Evolutionary conservation across 2,888 invertebrate genomes (phyloP), one percentile per base, ranked within the genome.

Genomic region (Sarcophaga subvicina): DNA sequence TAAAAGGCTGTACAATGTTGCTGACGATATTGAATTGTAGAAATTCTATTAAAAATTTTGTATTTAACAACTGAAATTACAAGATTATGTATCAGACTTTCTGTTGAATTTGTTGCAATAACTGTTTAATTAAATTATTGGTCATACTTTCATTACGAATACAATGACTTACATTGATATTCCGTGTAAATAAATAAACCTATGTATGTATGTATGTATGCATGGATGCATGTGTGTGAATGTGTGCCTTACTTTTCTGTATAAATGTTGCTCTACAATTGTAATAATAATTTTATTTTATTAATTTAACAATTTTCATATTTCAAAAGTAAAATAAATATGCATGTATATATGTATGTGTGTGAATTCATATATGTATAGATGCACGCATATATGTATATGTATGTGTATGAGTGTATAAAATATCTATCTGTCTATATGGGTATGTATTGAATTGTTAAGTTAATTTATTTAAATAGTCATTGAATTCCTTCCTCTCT

Each of bases 381-480:
- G 3, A 14, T 54, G 3, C 2, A 54, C 14, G 5, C 2, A 1
- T 49, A 14, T 14, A 4, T 49, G 2, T 49, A 4, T 14, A 2
- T 49, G 14, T 49, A 14, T 49, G 49, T 12, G 2, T 54, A 4
- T 14, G 8, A 17, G 54, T 17, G 8, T 37, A 37, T 37, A 37
- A 37, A 37, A 37, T 49, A 14, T 49, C 11, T 14, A 14, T 49
- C 11, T 14, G 0, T 49, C 14, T 49, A 14, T 49, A 2, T 49
- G 1, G 49, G 49, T 49, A 17, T 54, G 54, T 54, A 54, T 25
- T 60, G 37, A 69, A 63, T 4, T 69, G 60, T 62, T 27, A n/a
- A 49, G 25, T 17, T 45, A 27, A 67, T 75, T 69, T 54, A 54
- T 49, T 37, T 12, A 75, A 81, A 81, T 69, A 75, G 75, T 63